Evolutionary conservation across 2,113 vertebrate species (phyloP).

Genomic region (Apteryx owenii): DNA sequence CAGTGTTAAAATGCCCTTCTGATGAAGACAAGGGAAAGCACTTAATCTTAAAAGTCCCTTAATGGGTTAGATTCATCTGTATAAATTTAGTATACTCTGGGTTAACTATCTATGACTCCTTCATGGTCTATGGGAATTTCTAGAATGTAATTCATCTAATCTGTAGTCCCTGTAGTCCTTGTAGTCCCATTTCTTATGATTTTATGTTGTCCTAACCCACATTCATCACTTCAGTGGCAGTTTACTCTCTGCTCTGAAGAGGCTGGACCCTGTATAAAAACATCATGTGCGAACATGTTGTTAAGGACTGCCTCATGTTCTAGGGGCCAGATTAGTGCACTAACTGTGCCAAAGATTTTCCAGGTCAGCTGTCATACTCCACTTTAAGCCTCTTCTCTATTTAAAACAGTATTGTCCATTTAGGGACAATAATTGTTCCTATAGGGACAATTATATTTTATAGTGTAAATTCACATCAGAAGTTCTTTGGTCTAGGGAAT

Average conservation of each 20-base stretch:
- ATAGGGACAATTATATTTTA: not conserved
- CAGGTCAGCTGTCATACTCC: not conserved
- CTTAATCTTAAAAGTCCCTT: not conserved
- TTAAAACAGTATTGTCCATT: not conserved
- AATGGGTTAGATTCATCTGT: not conserved
- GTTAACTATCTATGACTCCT: not conserved
- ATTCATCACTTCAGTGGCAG: not conserved
- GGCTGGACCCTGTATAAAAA: not conserved
- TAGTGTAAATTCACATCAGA: not conserved
- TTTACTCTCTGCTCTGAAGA: not conserved
- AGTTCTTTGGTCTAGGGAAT: not conserved
- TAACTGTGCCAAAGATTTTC: not conserved
- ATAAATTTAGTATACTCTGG: not conserved
- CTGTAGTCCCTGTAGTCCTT: not conserved
- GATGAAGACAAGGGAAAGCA: no score
- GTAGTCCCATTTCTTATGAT: not conserved
- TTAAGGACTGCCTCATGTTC: not conserved
- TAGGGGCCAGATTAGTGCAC: not conserved
- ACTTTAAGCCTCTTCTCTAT: not conserved
- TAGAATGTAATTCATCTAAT: not conserved
- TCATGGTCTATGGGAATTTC: not conserved
- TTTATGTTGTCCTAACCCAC: not conserved
- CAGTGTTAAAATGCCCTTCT: not conserved
- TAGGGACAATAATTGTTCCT: not conserved
- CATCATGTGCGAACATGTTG: rapidly evolving